These are phyloP conservation scores for Notoglanidium macrostoma DNA, from an alignment of 2,797 vertebrate species.

Conservation along the genomic window DNA sequence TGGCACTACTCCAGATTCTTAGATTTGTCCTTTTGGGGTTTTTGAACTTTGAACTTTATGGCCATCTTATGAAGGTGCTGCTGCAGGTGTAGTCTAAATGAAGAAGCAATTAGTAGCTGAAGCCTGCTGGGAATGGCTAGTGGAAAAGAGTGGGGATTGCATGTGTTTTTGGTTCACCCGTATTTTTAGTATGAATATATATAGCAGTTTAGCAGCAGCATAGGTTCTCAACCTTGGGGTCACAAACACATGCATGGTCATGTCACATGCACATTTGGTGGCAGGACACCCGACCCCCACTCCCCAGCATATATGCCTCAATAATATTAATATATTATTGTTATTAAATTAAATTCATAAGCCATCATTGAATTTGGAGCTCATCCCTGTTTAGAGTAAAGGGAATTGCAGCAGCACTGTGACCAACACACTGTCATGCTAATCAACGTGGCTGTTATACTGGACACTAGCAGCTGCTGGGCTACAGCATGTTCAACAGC, in stretches of 20 bases:
- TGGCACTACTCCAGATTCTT: not conserved
- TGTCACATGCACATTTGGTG: not conserved
- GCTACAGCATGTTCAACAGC: not conserved
- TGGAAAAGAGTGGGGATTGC: not conserved
- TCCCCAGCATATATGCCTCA: too few species aligned
- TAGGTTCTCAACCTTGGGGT: not conserved
- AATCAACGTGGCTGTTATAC: slow-evolving; percentile 13
- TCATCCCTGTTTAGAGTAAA: not conserved
- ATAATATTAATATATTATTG: not conserved
- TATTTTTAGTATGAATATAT: not conserved
- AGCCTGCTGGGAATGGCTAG: not conserved
- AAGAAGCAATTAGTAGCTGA: not conserved
- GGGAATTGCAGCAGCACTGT: not conserved
- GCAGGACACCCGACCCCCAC: not conserved
- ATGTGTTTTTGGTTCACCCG: not conserved
- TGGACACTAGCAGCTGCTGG: not conserved
- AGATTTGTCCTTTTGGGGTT: not conserved
- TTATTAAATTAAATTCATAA: not conserved
- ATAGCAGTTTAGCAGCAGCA: not conserved
- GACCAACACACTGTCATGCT: not conserved
- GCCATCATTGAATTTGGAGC: not conserved
- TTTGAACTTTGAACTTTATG: not conserved
- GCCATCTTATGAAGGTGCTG: not conserved
- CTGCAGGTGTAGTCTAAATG: slow-evolving; percentile 6
- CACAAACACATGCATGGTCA: not conserved